Evolutionary conservation across 2,888 invertebrate genomes (phyloP).

Genomic region (Leptopilina syphax): DNA sequence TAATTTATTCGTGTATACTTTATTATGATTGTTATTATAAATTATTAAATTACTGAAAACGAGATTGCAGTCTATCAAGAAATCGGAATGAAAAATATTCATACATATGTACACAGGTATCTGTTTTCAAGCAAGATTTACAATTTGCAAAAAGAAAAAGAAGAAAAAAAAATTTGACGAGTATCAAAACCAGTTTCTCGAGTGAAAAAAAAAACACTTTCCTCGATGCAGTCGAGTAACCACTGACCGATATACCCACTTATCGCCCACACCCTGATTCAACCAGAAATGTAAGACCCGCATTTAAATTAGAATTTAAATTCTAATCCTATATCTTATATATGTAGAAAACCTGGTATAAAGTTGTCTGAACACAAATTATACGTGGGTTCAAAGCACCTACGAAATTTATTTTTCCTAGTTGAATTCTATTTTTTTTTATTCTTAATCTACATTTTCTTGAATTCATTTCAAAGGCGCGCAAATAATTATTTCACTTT

Average conservation of each 20-base stretch:
- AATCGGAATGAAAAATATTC: neutral
- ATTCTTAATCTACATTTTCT: neutral
- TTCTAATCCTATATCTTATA: neutral
- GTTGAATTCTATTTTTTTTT: neutral
- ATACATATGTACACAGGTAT: neutral
- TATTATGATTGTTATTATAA: too few relatives aligned
- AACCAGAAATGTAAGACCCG: constrained; percentile 9
- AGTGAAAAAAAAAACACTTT: constrained; percentile 21
- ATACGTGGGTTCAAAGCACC: constrained; percentile 10
- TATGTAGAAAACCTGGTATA: neutral
- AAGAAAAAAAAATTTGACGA: neutral
- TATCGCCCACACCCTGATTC: constrained; percentile 36
- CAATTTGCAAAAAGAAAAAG: neutral
- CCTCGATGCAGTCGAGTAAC: constrained; percentile 25
- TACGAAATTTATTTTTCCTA: neutral
- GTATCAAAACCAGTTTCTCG: constrained; percentile 25
- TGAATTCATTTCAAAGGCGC: neutral
- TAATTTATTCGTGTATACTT: too few relatives aligned
- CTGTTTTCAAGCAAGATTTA: neutral
- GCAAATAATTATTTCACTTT: neutral
- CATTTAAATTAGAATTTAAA: constrained; percentile 25
- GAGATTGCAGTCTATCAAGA: neutral
- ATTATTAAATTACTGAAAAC: too few relatives aligned
- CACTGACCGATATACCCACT: constrained; percentile 32
- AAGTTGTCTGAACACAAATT: neutral